Conservation (phyloP, 2,113 vertebrate genomes). For the Mirounga angustirostris region DNA sequence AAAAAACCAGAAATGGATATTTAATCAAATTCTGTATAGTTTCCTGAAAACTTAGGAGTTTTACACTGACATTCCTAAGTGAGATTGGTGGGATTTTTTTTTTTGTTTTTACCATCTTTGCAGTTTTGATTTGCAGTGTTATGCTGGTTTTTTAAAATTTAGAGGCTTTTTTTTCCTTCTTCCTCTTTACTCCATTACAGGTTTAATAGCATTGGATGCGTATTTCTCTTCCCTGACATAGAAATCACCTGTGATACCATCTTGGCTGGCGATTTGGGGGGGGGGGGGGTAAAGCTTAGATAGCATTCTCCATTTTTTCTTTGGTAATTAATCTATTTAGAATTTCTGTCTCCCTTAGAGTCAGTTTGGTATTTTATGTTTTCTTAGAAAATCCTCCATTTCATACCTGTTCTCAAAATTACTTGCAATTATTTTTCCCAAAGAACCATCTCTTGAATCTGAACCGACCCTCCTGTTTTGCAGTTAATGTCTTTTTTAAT, state of each 20-base stretch:
- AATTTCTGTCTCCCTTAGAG: background rate
- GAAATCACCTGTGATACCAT: background rate
- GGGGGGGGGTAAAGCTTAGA: background rate
- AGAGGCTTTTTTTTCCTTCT: background rate
- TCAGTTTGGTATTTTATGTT: background rate
- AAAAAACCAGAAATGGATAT: background rate
- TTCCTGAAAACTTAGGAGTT: background rate
- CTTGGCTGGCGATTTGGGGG: background rate
- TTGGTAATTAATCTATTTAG: background rate
- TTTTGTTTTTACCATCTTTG: background rate
- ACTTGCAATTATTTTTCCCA: background rate
- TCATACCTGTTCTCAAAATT: background rate
- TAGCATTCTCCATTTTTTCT: background rate
- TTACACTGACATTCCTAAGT: background rate
- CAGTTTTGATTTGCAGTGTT: background rate
- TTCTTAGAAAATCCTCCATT: background rate
- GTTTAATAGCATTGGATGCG: background rate
- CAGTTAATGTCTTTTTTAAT: background rate
- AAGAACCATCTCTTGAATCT: background rate
- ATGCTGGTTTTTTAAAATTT: background rate
- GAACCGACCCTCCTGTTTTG: background rate
- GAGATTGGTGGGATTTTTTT: background rate
- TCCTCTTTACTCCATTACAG: background rate
- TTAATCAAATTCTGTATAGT: background rate
- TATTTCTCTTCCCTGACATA: background rate